These are phyloP conservation scores for Cataglyphis altisquamis DNA, from an alignment of 2,888 invertebrate species.

Conservation along the genomic window DNA sequence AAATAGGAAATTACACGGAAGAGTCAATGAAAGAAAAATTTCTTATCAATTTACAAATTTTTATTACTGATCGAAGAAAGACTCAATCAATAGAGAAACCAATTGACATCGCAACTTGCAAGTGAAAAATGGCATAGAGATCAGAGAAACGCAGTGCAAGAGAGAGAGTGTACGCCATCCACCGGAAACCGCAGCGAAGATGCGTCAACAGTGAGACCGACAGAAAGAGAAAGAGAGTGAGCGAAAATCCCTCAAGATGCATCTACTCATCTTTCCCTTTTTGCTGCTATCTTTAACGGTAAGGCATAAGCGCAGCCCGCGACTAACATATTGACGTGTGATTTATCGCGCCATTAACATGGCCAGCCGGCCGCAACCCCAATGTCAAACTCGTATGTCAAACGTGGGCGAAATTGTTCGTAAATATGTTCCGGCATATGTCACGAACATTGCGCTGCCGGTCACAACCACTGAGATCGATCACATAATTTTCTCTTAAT, in stretches of 20 bases:
- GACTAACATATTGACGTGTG: slow-evolving; percentile 55
- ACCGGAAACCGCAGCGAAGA: slow-evolving; percentile 50
- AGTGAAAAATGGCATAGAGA: slow-evolving; percentile 54
- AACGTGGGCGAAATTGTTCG: slow-evolving; percentile 53
- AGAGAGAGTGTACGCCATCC: slow-evolving; percentile 1
- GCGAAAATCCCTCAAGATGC: slow-evolving; percentile 69
- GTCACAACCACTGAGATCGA: neutral
- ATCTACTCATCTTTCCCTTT: slow-evolving; percentile 57
- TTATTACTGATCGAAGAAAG: neutral
- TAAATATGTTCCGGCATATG: slow-evolving; percentile 49
- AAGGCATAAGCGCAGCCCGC: slow-evolving; percentile 57
- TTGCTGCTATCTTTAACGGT: slow-evolving; percentile 72
- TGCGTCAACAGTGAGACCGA: slow-evolving; percentile 54
- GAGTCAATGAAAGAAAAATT: neutral
- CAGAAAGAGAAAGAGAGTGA: slow-evolving; percentile 11
- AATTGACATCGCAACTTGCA: neutral
- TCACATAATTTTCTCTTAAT: slow-evolving; percentile 8
- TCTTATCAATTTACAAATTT: neutral
- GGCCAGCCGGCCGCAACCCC: slow-evolving; percentile 52
- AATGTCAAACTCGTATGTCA: slow-evolving; percentile 68
- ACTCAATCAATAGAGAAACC: slow-evolving; percentile 3
- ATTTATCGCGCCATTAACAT: slow-evolving; percentile 64
- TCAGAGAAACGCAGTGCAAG: neutral
- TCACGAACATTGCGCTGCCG: slow-evolving; percentile 16
- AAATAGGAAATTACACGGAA: neutral